Conservation (phyloP, 2,113 vertebrate species). For the Lampris incognitus region DNA sequence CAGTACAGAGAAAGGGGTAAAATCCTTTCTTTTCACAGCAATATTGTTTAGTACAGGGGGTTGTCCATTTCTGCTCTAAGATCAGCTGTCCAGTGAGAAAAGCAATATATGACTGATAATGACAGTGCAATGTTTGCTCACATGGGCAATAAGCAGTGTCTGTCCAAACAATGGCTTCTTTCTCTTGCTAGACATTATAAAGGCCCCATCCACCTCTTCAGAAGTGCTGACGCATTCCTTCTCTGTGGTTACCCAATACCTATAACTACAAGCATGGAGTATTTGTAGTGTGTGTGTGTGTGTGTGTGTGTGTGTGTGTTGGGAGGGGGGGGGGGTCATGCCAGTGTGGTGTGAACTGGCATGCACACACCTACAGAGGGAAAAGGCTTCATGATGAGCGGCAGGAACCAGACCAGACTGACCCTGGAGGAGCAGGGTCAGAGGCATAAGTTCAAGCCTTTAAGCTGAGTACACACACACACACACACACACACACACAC, state of each 20-base stretch:
- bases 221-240: constrained; percentile 55
- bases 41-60: constrained; percentile 25
- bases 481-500: constrained; percentile 5
- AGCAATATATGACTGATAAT: neutral
- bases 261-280: constrained; percentile 17
- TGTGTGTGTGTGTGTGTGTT: neutral
- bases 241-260: constrained; percentile 34
- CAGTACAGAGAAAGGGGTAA: neutral
- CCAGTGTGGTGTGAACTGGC: neutral
- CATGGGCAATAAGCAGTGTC: constrained; percentile 22
- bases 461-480: constrained; percentile 14
- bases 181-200: constrained; percentile 50
- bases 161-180: constrained; percentile 66
- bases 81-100: neutral
- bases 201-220: constrained; percentile 57
- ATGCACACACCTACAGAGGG: constrained; percentile 17
- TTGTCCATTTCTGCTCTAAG: constrained; percentile 27
- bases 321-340: too few relatives aligned
- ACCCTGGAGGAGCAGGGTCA: constrained; percentile 31
- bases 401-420: constrained; percentile 36
- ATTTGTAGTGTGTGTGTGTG: neutral
- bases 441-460: constrained; percentile 25
- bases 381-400: constrained; percentile 10
- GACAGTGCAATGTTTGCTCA: constrained; percentile 16
- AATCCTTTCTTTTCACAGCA: constrained; percentile 15